Evolutionary conservation across 2,797 vertebrate species (phyloP), one percentile per base, ranked within the genome.

Genomic region (Cichlasoma orientale): DNA sequence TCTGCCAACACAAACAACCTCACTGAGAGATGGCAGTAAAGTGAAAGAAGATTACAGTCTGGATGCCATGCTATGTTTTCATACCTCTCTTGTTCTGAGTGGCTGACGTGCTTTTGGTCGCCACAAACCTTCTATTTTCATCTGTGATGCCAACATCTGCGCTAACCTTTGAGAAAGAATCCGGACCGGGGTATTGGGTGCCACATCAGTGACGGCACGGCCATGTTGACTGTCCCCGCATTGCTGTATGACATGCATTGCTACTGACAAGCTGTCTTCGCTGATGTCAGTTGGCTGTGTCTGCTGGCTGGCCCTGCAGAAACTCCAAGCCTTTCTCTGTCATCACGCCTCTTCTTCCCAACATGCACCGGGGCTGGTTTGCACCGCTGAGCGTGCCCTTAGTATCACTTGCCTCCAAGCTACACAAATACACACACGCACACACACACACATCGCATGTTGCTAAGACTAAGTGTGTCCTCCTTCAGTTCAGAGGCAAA

Each of bases 261-360:
- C 85, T 89, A 89, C 84, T 92, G 93, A 95, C 94, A 93, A 82
- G 92, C 89, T 72, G 77, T 89, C 90, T 92, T 84, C 77, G 85
- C 91, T 84, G 90, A 92, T 93, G 92, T 92, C 90, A 92, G 86
- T 81, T 78, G 87, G 72, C 81, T 29, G 47, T 87, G 82, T 89
- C 87, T 90, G 85, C 80, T 78, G 89, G 85, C 89, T 25, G 76
- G 85, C 87, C 89, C 91, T 18, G 86, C 84, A 90, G 92, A 91
- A 86, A 86, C 85, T 87, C 69, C 74, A 58, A 83, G 82, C 89
- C 80, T 69, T 88, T 83, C 82, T 73, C 90, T 92, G 89, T 93
- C 94, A 89, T 92, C 90, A 68, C 36, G 77, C 86, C 86, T 84
- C 74, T 74, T 87, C 88, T 84, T 92, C 89, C 90, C 90, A 93